phyloP scores from a whole-genome alignment of 2,113 vertebrate genomes.

The Argyrosomus japonicus region DNA sequence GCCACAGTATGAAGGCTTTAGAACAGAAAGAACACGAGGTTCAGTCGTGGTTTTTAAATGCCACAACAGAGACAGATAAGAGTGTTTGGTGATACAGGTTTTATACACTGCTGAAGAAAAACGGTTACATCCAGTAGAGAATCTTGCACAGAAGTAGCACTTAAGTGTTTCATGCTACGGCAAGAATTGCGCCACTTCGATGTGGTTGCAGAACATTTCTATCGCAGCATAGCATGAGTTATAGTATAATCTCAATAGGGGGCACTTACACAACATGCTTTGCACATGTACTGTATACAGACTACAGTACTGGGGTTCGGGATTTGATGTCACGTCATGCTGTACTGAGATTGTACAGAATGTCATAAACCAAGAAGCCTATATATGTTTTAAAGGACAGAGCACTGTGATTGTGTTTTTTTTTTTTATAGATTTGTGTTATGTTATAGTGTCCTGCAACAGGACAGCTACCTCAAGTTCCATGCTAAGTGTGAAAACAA shows the following conservation, averaged over 20 bases:
- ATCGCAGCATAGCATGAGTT: not conserved
- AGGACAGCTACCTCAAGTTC: not conserved
- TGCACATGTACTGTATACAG: not conserved
- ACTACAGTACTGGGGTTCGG: too few relatives aligned
- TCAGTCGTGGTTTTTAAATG: slow-evolving; percentile 43
- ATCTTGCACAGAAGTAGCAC: not conserved
- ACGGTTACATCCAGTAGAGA: not conserved
- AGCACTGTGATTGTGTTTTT: not conserved
- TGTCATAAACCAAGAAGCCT: not conserved
- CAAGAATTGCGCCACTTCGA: not conserved
- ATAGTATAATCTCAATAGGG: too few relatives aligned
- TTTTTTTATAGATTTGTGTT: too few relatives aligned
- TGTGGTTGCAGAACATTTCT: not conserved
- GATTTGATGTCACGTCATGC: not conserved
- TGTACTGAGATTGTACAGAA: not conserved
- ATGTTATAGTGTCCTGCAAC: not conserved
- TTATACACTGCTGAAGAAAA: slow-evolving; percentile 10
- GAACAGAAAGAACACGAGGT: slow-evolving; percentile 45
- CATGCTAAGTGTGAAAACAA: not conserved
- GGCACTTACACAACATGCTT: not conserved
- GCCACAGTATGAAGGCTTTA: slow-evolving; percentile 57
- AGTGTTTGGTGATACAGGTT: not conserved
- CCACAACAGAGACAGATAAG: slow-evolving; percentile 19
- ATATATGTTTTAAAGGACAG: not conserved
- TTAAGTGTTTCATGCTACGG: not conserved